Evolutionary conservation across 2,113 vertebrate genomes (phyloP).

Genomic region (Rhizomys pruinosus): DNA sequence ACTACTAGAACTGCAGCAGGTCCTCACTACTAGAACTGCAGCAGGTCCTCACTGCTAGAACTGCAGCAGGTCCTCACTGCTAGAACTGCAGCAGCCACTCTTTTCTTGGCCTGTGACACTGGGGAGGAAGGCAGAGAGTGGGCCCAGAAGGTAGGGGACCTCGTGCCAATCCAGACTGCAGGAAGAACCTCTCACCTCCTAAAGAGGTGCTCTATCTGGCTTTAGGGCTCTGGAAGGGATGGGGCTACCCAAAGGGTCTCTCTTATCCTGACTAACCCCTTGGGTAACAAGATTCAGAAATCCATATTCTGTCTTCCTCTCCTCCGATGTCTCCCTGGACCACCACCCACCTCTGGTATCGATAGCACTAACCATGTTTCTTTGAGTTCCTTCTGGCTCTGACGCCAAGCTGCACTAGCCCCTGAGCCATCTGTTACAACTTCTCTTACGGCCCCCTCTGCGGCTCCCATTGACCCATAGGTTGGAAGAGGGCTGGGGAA

Average conservation of each 20-base stretch:
- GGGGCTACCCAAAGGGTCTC: background rate
- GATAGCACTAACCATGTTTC: background rate
- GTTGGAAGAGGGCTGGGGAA: background rate
- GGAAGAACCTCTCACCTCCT: background rate
- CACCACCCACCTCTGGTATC: background rate
- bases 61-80: background rate
- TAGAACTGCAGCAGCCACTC: background rate
- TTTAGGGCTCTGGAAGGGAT: background rate
- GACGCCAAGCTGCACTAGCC: background rate
- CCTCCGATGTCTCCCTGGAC: fast-evolving
- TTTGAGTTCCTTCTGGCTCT: slow-evolving; percentile 8
- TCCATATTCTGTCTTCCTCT: background rate
- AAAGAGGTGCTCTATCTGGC: background rate
- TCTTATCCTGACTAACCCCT: background rate
- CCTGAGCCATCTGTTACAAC: background rate
- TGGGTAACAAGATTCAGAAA: background rate
- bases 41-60: background rate
- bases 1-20: background rate
- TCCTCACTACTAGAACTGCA: background rate
- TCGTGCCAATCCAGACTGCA: background rate
- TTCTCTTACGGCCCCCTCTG: background rate
- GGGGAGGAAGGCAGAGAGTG: background rate
- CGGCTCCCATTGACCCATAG: background rate
- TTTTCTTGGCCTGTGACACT: background rate
- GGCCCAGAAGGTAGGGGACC: background rate